phyloP scores from a whole-genome alignment of 2,888 invertebrate genomes.

The Eulithis testata region DNA sequence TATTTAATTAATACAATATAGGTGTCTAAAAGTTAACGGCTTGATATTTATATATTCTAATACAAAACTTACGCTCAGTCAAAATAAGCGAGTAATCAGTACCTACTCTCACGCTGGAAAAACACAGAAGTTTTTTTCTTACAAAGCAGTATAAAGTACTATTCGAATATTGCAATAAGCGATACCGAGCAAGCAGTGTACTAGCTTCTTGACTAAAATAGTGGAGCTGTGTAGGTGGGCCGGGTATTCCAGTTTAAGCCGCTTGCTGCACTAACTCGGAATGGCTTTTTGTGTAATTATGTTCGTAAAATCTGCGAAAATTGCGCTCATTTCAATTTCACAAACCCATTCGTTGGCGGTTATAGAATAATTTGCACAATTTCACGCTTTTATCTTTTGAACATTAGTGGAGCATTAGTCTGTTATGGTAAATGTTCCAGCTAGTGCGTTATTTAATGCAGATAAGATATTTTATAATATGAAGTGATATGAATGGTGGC shows the following conservation, averaged over 20 bases:
- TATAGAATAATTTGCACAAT: conserved; percentile 14
- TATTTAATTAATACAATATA: too few relatives aligned
- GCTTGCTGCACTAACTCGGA: conserved; percentile 43
- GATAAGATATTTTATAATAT: not conserved
- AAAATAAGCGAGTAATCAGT: too few relatives aligned
- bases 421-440: conserved; percentile 1
- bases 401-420: not conserved
- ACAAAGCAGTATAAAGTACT: too few relatives aligned
- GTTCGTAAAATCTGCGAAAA: conserved; percentile 35
- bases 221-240: not conserved
- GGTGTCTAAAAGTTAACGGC: too few relatives aligned
- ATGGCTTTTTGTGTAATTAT: conserved; percentile 50
- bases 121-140: too few relatives aligned
- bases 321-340: conserved; percentile 22
- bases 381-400: conserved; percentile 5
- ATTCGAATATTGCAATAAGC: too few relatives aligned
- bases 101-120: too few relatives aligned
- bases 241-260: conserved; percentile 26
- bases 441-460: not conserved
- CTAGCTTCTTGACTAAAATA: not conserved
- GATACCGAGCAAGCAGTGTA: not conserved
- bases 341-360: conserved; percentile 15
- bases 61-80: too few relatives aligned
- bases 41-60: too few relatives aligned
- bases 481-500: too few relatives aligned